Conservation (phyloP, 1,140 invertebrate genomes). For the Psilanteris sp. region DNA sequence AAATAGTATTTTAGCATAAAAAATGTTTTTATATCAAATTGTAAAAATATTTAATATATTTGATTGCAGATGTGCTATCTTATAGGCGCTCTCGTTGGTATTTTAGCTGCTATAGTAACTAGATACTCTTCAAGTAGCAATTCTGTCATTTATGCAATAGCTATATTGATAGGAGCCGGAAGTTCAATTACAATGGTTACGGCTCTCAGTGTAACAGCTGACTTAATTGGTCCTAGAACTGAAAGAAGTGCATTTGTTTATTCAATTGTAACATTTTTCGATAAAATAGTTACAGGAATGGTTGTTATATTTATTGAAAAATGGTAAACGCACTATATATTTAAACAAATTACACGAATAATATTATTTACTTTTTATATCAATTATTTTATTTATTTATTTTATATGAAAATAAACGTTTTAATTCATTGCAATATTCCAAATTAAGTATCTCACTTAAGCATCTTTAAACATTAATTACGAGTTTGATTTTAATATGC, state of each 20-base stretch:
- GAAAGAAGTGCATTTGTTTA: conserved; percentile 95
- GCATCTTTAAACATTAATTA: no score
- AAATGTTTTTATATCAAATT: no score
- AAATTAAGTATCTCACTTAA: no score
- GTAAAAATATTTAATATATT: no score
- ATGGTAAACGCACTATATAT: no score
- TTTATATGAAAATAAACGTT: no score
- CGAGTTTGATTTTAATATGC: no score
- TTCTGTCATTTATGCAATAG: conserved; percentile 70
- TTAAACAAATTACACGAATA: no score
- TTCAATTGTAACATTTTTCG: conserved; percentile 95
- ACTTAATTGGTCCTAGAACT: conserved; percentile 93
- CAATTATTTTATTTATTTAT: no score
- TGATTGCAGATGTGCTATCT: conserved; percentile 75
- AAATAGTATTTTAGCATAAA: no score
- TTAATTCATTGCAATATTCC: no score
- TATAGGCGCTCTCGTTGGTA: conserved; percentile 71
- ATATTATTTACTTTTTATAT: no score
- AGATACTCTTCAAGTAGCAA: conserved; percentile 68
- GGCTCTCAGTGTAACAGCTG: conserved; percentile 93
- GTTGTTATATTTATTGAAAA: conserved; percentile 92
- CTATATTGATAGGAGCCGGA: conserved; percentile 84
- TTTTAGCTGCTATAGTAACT: conserved; percentile 69
- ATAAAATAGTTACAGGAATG: conserved; percentile 94
- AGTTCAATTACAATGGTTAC: conserved; percentile 94